Conservation (phyloP, 2,113 vertebrate genomes). For the Hypanus sabinus region DNA sequence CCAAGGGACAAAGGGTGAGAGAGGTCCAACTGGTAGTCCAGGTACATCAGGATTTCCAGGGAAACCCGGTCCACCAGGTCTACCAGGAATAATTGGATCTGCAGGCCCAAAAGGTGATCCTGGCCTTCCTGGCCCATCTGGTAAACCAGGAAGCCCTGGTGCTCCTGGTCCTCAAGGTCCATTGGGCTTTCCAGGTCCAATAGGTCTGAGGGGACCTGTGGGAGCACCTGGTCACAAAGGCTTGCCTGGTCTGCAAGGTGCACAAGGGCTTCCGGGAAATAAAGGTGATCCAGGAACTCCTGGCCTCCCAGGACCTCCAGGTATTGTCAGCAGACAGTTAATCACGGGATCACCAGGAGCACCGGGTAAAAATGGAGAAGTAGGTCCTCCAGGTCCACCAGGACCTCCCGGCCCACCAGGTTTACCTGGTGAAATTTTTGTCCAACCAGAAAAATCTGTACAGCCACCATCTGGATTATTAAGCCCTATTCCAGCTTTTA, state of each 20-base stretch:
- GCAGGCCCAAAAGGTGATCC: slow-evolving; percentile 74
- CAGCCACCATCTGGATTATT: slow-evolving; percentile 68
- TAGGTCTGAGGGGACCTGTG: background rate
- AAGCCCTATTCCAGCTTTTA: slow-evolving; percentile 79
- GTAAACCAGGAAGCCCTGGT: slow-evolving; percentile 62
- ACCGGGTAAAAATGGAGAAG: slow-evolving; percentile 66
- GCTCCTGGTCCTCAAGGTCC: slow-evolving; percentile 15
- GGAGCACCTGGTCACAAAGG: slow-evolving; percentile 26
- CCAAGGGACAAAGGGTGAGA: slow-evolving; percentile 65
- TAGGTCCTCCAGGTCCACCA: slow-evolving; percentile 53
- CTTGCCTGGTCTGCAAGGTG: slow-evolving; percentile 64
- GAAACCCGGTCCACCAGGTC: slow-evolving; percentile 70
- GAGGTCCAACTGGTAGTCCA: slow-evolving; percentile 59
- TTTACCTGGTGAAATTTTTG: slow-evolving; percentile 65
- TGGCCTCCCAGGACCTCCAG: slow-evolving; percentile 79
- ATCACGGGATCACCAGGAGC: slow-evolving; percentile 76
- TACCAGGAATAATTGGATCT: slow-evolving; percentile 72
- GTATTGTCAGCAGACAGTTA: slow-evolving; percentile 42
- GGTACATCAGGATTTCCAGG: slow-evolving; percentile 85
- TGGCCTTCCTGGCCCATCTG: slow-evolving; percentile 69
- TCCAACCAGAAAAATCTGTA: slow-evolving; percentile 68
- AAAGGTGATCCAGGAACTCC: slow-evolving; percentile 84
- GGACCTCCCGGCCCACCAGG: slow-evolving; percentile 56
- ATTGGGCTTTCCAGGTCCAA: slow-evolving; percentile 12
- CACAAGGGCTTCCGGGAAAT: slow-evolving; percentile 55